phyloP scores from a whole-genome alignment of 2,797 vertebrate species.

The Anomalospiza imberbis region DNA sequence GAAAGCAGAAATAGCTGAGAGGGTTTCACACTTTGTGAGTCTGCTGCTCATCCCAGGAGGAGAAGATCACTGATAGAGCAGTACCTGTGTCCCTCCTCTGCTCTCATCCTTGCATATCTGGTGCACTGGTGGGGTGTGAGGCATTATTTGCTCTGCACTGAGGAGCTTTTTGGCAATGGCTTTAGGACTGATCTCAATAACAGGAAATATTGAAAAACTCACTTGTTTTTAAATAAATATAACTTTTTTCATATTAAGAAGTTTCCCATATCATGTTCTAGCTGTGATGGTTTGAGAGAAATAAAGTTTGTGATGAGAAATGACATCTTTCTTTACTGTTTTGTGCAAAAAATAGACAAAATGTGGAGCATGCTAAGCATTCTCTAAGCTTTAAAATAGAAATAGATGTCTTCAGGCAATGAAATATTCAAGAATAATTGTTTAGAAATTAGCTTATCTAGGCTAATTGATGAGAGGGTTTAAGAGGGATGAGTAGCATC shows the following conservation, averaged over 20 bases:
- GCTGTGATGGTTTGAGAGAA: background rate
- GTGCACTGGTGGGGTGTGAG: background rate
- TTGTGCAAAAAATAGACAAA: background rate
- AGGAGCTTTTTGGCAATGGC: background rate
- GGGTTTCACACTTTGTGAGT: background rate
- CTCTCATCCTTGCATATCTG: background rate
- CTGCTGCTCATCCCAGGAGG: background rate
- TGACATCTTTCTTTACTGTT: background rate
- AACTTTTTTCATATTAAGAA: no score
- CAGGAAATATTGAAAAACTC: background rate
- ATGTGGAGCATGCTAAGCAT: background rate
- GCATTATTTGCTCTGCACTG: background rate
- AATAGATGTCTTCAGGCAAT: background rate
- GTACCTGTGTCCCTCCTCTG: background rate
- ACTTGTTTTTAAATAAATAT: background rate
- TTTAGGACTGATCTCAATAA: background rate
- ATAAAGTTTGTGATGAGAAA: background rate
- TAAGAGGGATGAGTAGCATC: background rate
- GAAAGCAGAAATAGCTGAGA: background rate
- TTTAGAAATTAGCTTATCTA: background rate
- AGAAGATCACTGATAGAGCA: accelerated
- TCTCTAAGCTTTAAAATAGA: background rate
- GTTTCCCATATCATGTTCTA: background rate
- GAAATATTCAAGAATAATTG: background rate
- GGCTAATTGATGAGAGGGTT: background rate